Base-by-base conservation (phyloP, 2,888 invertebrate genomes). In the Eristalis intricaria region DNA sequence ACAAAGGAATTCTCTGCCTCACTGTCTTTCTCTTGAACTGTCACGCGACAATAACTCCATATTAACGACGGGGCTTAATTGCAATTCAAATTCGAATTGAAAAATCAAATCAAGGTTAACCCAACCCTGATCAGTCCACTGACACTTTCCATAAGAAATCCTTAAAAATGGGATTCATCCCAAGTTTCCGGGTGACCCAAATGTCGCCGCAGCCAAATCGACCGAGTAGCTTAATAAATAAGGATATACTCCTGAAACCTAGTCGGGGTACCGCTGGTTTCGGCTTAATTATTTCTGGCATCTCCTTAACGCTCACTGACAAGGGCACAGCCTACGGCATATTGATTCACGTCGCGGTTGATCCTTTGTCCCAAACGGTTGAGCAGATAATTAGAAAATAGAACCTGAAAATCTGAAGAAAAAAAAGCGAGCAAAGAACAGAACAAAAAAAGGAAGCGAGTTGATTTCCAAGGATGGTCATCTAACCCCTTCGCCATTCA, bases 281-380 rank as follows among this genome's bases (percentile, higher is more conserved):
- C 61, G 35, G 58, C 61, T 61, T 40, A 26, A 58, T n/a, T 70
- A 35, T 50, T 32, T 73, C 69, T 23, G 63, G 32, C 32, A 32
- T 50, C 50, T 15, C 8, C 8, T 50, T 50, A 19, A 50, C n/a
- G 19, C 50, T n/a, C 50, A 50, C 50, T 19, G 50, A 50, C 50
- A 50, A 50, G 50, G 19, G 58, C 65, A 56, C 19, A 19, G n/a
- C 19, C 50, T 19, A 19, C 58, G 23, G 65, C 50, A 38, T 19
- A 66, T 75, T 60, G 56, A 75, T 66, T 75, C 40, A 66, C 65
- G 58, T 58, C 66, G 75, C 58, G 75, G 75, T 66, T 75, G 65
- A 58, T 66, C 66, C 26, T 75, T 29, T 29, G 75, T 58, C 38
- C 58, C 26, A 29, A 65, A 40, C 26, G 22, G 65, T 75, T 38